phyloP scores from a whole-genome alignment of 2,888 invertebrate species.

The Poecilobothrus nobilitatus region DNA sequence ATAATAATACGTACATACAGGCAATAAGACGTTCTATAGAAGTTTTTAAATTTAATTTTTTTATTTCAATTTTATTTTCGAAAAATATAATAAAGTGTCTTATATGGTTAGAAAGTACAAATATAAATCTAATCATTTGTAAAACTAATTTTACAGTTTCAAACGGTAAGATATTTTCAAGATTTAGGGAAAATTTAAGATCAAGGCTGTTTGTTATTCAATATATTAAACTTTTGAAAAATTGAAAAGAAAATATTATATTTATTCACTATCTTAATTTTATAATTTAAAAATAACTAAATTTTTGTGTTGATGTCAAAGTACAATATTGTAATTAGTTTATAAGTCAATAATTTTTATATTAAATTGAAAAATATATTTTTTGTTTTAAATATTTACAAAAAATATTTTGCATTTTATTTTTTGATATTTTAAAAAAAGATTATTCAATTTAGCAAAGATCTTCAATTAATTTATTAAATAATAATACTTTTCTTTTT shows the following conservation, averaged over 20 bases:
- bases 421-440: no score
- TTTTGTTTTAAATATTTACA: slow-evolving; percentile 14
- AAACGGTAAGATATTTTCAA: neutral
- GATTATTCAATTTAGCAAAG: no score
- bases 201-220: slow-evolving; percentile 8
- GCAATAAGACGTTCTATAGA: no score
- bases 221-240: neutral
- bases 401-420: no score
- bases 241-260: neutral
- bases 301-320: slow-evolving; percentile 8
- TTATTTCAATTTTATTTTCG: neutral
- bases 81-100: neutral
- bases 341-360: neutral
- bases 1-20: no score
- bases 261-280: neutral
- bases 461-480: no score
- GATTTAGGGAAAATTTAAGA: neutral
- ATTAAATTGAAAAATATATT: neutral
- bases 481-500: no score
- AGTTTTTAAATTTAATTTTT: no score
- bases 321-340: neutral
- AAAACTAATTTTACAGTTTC: neutral
- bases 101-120: neutral
- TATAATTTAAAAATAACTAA: slow-evolving; percentile 4
- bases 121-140: neutral